Conservation (phyloP, 2,113 vertebrate genomes). For the Trinectes maculatus region DNA sequence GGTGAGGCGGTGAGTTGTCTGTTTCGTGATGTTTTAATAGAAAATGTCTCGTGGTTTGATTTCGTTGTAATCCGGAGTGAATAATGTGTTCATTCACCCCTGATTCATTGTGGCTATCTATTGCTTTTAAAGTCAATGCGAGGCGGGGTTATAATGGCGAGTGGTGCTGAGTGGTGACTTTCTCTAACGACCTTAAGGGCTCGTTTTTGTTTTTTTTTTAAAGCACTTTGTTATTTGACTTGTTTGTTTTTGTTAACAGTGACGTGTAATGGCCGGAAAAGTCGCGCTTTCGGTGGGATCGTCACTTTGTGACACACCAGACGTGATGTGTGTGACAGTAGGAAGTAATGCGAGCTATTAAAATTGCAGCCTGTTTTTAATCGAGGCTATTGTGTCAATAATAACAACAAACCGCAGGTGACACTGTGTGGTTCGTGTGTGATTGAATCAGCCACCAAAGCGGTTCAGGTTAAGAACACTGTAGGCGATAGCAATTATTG, state of each 20-base stretch:
- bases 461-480: slow-evolving; percentile 32
- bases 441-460: slow-evolving; percentile 41
- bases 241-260: background rate
- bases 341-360: background rate
- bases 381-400: slow-evolving; percentile 22
- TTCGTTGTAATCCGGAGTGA: background rate
- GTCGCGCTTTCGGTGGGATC: background rate
- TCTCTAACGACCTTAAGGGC: background rate
- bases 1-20: slow-evolving; percentile 62
- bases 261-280: background rate
- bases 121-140: slow-evolving; percentile 11
- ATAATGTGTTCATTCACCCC: background rate
- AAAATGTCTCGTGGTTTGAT: slow-evolving; percentile 12
- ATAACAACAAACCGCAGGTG: background rate
- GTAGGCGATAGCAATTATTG: slow-evolving; percentile 2
- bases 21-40: slow-evolving; percentile 34
- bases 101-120: background rate
- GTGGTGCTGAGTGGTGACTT: background rate
- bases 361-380: background rate
- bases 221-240: too few relatives aligned
- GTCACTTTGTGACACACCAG: background rate
- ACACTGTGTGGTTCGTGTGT: background rate
- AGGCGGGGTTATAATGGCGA: background rate
- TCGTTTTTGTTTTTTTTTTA: too few relatives aligned
- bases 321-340: background rate